Evolutionary conservation across 2,888 invertebrate species (phyloP).

Genomic region (Stenodema calcarata): DNA sequence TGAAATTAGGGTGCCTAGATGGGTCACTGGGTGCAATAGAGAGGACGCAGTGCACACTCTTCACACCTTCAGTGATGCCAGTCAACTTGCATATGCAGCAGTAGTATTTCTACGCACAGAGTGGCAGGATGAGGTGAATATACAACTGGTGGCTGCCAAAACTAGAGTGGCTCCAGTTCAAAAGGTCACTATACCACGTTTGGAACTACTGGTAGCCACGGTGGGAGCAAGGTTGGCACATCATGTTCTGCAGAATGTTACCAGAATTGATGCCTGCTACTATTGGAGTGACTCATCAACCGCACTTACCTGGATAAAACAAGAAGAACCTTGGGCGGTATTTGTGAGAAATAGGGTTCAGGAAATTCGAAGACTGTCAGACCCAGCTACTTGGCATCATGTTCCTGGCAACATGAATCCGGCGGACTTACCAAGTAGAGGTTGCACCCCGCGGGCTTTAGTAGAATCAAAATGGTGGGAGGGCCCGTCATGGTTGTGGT

Average conservation of each 20-base stretch:
- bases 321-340: slow-evolving; percentile 56
- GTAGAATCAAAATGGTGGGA: slow-evolving; percentile 59
- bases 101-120: slow-evolving; percentile 56
- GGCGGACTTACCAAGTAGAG: slow-evolving; percentile 52
- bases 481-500: slow-evolving; percentile 59
- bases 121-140: slow-evolving; percentile 41
- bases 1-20: background rate
- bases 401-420: slow-evolving; percentile 58
- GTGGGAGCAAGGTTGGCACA: slow-evolving; percentile 57
- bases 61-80: slow-evolving; percentile 59
- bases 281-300: slow-evolving; percentile 59
- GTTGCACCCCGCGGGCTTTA: slow-evolving; percentile 57
- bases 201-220: slow-evolving; percentile 59
- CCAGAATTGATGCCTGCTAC: slow-evolving; percentile 41
- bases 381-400: slow-evolving; percentile 56
- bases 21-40: background rate
- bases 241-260: slow-evolving; percentile 50
- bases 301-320: slow-evolving; percentile 57
- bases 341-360: slow-evolving; percentile 20
- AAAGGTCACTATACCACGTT: slow-evolving; percentile 58
- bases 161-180: slow-evolving; percentile 58
- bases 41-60: slow-evolving; percentile 4
- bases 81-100: slow-evolving; percentile 58
- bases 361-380: slow-evolving; percentile 51
- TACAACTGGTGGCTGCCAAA: slow-evolving; percentile 57